phyloP scores from a whole-genome alignment of 2,888 invertebrate species.

The Drosophila nr. perissopoda region DNA sequence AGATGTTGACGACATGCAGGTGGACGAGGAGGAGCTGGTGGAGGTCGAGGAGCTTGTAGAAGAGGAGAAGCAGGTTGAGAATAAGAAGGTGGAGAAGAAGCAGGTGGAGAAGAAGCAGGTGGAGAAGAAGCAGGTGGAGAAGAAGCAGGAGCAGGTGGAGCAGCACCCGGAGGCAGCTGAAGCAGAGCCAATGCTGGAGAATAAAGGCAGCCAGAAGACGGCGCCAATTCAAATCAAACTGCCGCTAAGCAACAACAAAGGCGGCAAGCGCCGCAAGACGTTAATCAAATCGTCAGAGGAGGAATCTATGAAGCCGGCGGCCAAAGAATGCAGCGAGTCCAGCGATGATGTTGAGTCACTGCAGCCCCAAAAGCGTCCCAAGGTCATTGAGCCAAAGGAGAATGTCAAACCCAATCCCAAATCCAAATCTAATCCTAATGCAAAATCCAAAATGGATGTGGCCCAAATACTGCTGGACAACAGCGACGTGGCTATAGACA shows the following conservation, averaged over 20 bases:
- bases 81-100: background rate
- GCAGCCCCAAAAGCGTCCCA: slow-evolving; percentile 76
- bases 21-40: background rate
- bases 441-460: slow-evolving; percentile 1
- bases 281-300: slow-evolving; percentile 10
- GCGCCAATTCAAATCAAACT: slow-evolving; percentile 76
- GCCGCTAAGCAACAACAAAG: slow-evolving; percentile 71
- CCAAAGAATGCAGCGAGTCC: slow-evolving; percentile 50
- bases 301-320: slow-evolving; percentile 5
- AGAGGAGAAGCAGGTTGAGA: background rate
- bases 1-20: slow-evolving; percentile 23
- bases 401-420: background rate
- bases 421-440: background rate
- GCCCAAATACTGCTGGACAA: slow-evolving; percentile 24
- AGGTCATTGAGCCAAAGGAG: slow-evolving; percentile 35
- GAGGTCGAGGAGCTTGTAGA: background rate
- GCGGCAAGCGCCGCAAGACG: slow-evolving; percentile 72
- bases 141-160: background rate
- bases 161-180: background rate
- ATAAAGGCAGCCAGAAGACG: background rate
- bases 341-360: slow-evolving; percentile 75
- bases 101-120: background rate
- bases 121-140: slow-evolving; percentile 13
- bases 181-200: background rate
- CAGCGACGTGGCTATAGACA: slow-evolving; percentile 49